Base-by-base conservation (phyloP, 2,888 invertebrate species). In the Antitype chi region DNA sequence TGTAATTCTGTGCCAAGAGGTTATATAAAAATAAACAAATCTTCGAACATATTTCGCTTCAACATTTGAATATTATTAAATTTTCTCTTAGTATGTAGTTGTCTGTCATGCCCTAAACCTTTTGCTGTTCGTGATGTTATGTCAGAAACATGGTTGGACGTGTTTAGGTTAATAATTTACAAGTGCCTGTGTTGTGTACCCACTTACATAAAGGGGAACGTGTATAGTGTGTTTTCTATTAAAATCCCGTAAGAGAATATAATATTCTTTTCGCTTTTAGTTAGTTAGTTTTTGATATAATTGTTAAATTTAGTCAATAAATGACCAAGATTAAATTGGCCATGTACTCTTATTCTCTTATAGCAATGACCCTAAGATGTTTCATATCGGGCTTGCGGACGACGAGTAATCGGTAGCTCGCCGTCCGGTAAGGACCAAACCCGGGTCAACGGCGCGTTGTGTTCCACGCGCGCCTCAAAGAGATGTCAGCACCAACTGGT, bases 21-120 rank as follows among this genome's bases (percentile, higher is more conserved):
- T 23, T 43, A 28, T n/a, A 4, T 28, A 52, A 9, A 38, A 32
- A 70, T 28, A 52, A 9, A 38, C 25, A 78, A 43, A 64, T 59
- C 25, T 66, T 57, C 28, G 43, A 52, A 80, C 38, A 68, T 47
- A 52, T 60, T 60, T 15, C 28, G 28, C 15, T 25, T 64, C 53
- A 70, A 43, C 68, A 59, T 82, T 73, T 76, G 62, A 55, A 77
- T 77, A 43, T 73, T 60, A 72, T 82, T 69, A 69, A 57, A 74
- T 71, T 74, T 71, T 78, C 70, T 73, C 70, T 64, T 53, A 53
- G 32, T 57, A 25, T 57, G 57, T 68, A 69, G 32, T 55, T 74
- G 49, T 53, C 62, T 63, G 25, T 25, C 6, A 13, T 38, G 25
- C 43, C 43, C 28, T 47, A 43, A 64, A 23, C 57, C 78, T 70